Conservation (phyloP, 2,113 vertebrate genomes). For the Notothenia coriiceps region DNA sequence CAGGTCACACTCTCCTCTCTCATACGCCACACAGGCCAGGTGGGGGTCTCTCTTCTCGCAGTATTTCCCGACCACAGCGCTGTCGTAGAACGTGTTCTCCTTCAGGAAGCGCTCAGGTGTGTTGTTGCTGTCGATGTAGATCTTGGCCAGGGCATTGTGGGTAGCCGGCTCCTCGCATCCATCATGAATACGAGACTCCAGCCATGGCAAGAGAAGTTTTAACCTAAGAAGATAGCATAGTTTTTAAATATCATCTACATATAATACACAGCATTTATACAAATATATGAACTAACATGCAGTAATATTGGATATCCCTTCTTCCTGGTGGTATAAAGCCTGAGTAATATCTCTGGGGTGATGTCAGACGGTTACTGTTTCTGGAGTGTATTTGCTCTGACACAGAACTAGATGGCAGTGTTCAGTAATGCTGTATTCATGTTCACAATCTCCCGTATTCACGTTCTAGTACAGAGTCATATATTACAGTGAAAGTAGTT, state of each 20-base stretch:
- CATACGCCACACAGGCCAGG: conserved; percentile 91
- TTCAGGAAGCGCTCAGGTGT: conserved; percentile 91
- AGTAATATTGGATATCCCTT: neutral
- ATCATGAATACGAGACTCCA: conserved; percentile 92
- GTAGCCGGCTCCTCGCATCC: conserved; percentile 93
- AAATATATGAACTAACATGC: neutral
- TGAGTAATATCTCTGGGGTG: neutral
- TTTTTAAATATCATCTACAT: neutral
- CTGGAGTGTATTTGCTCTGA: neutral
- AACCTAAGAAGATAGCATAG: conserved; percentile 79
- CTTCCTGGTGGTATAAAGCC: neutral
- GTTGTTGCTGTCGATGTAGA: conserved; percentile 95
- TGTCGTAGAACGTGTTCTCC: conserved; percentile 92
- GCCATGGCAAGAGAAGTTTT: conserved; percentile 91
- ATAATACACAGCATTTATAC: conserved; percentile 1
- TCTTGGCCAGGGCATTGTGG: conserved; percentile 94
- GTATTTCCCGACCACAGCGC: conserved; percentile 89
- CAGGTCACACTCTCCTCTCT: conserved; percentile 92
- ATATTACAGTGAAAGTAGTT: neutral
- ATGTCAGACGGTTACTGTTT: neutral
- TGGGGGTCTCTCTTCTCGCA: conserved; percentile 95
- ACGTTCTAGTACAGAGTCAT: neutral
- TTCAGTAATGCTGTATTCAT: neutral
- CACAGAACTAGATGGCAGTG: conserved; percentile 40
- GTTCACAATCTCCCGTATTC: conserved; percentile 1